phyloP scores from a whole-genome alignment of 2,113 vertebrate species.

The Podocnemis expansa region DNA sequence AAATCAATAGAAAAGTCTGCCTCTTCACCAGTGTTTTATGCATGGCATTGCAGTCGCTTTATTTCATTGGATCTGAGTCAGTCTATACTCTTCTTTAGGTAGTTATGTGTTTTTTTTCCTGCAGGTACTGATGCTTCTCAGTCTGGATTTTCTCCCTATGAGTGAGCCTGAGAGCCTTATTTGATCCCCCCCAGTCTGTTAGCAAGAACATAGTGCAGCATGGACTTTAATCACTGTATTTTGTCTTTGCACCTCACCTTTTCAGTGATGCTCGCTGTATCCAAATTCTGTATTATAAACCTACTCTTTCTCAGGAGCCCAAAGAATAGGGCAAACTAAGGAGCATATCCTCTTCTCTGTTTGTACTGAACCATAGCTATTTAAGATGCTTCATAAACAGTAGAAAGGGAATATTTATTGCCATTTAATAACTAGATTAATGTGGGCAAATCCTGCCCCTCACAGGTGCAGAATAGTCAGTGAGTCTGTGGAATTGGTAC shows the following conservation, averaged over 20 bases:
- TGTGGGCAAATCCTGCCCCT: background rate
- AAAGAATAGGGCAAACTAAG: background rate
- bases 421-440: background rate
- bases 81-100: background rate
- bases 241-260: background rate
- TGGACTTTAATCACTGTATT: background rate
- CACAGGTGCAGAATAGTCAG: background rate
- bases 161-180: fast-evolving
- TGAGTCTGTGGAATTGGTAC: background rate
- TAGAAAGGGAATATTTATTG: background rate
- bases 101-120: background rate
- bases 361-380: fast-evolving
- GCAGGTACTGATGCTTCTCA: background rate
- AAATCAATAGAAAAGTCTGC: background rate
- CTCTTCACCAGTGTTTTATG: background rate
- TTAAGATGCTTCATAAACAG: background rate
- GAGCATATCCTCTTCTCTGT: background rate
- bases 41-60: background rate
- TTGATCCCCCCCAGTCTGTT: background rate
- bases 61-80: background rate
- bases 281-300: background rate
- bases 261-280: background rate
- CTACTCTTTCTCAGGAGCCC: background rate
- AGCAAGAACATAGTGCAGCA: background rate
- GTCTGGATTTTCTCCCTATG: background rate